Percentiles rank a stretch among this genome's conserved stretches.
Evolutionary conservation across 2,113 vertebrate genomes (phyloP).

Genomic region (Neodon shergylaensis): DNA sequence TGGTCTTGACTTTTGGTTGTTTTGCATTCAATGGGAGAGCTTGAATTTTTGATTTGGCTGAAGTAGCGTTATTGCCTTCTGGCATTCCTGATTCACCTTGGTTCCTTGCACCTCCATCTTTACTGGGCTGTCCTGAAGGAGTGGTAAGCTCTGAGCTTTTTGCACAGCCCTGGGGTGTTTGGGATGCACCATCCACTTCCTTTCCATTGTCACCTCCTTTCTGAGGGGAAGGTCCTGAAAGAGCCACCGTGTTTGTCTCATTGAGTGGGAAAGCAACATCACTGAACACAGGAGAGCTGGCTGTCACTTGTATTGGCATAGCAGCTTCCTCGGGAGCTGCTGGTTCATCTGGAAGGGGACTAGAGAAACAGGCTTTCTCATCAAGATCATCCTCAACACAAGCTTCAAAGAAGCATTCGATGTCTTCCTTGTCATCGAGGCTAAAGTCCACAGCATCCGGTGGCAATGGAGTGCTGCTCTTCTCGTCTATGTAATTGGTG

Average conservation of each 20-base stretch:
- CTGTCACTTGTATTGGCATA: constrained; percentile 35
- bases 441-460: constrained; percentile 78
- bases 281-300: constrained; percentile 68
- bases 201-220: constrained; percentile 77
- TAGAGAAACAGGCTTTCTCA: constrained; percentile 86
- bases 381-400: constrained; percentile 92
- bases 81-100: constrained; percentile 57
- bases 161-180: constrained; percentile 83
- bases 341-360: constrained; percentile 78
- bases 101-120: constrained; percentile 66
- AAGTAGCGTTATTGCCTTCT: constrained; percentile 64
- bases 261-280: constrained; percentile 61
- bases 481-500: constrained; percentile 90
- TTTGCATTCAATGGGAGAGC: constrained; percentile 68
- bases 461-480: constrained; percentile 88
- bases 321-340: neutral
- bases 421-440: constrained; percentile 90
- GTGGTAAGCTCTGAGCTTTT: constrained; percentile 79
- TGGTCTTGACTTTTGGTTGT: constrained; percentile 77
- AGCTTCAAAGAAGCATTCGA: constrained; percentile 93
- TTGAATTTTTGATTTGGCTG: constrained; percentile 66
- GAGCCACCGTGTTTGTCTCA: constrained; percentile 54
- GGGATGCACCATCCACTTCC: constrained; percentile 59
- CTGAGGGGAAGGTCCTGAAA: constrained; percentile 77
- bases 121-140: constrained; percentile 53